Evolutionary conservation across 2,888 invertebrate genomes (phyloP).

Genomic region (Amiota mariae): DNA sequence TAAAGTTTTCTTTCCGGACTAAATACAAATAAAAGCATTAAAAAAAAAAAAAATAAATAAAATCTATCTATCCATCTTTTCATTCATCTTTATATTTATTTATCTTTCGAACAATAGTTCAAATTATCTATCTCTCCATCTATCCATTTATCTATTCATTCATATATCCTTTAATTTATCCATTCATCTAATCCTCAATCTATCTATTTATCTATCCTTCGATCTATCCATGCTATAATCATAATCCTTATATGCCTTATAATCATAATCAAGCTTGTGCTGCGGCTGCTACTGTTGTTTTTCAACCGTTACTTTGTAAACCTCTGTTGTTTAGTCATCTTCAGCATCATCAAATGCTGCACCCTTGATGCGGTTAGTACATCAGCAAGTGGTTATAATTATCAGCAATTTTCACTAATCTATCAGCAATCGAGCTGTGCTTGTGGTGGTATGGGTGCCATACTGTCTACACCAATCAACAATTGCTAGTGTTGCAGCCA

Average conservation of each 20-base stretch:
- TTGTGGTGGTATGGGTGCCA: slow-evolving; percentile 33
- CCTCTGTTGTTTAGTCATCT: slow-evolving; percentile 38
- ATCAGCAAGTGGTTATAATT: slow-evolving; percentile 43
- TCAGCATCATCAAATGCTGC: slow-evolving; percentile 5
- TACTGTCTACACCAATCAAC: slow-evolving; percentile 10
- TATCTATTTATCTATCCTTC: too few relatives aligned
- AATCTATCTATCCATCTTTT: too few relatives aligned
- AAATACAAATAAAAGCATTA: too few relatives aligned
- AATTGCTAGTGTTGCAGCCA: slow-evolving; percentile 21
- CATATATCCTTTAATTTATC: too few relatives aligned
- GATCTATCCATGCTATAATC: too few relatives aligned
- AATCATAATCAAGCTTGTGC: slow-evolving; percentile 63
- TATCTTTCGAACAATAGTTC: too few relatives aligned
- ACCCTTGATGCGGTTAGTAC: slow-evolving; percentile 35
- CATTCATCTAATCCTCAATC: too few relatives aligned
- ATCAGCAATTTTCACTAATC: slow-evolving; percentile 57
- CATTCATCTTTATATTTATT: too few relatives aligned
- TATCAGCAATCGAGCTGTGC: slow-evolving; percentile 54
- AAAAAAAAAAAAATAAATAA: too few relatives aligned
- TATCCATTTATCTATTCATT: too few relatives aligned
- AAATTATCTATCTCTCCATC: too few relatives aligned
- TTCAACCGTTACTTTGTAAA: slow-evolving; percentile 44
- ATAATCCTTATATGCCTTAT: slow-evolving; percentile 52
- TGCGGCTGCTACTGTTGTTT: slow-evolving; percentile 50
- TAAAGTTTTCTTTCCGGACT: too few relatives aligned